Conservation (phyloP, 2,113 vertebrate genomes). For the Callaeas wilsoni region DNA sequence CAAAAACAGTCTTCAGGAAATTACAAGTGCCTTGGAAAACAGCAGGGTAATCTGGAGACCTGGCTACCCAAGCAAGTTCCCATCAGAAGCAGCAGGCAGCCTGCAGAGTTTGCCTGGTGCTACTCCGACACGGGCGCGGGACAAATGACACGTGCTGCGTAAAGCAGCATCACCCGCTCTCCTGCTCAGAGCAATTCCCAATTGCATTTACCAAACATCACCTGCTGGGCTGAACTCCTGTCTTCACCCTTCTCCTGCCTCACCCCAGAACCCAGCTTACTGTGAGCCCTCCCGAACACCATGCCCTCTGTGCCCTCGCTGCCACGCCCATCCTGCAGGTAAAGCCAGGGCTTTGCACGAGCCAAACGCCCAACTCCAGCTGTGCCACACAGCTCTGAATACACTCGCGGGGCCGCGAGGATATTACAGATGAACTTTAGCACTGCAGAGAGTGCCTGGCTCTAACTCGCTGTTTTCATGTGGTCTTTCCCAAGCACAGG, state of each 20-base stretch:
- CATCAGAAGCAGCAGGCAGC: neutral
- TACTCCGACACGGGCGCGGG: rapidly evolving
- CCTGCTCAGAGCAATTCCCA: neutral
- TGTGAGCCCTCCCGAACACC: neutral
- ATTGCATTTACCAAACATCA: rapidly evolving
- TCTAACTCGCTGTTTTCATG: rapidly evolving
- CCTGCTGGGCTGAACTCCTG: neutral
- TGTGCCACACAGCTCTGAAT: rapidly evolving
- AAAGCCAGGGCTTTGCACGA: rapidly evolving
- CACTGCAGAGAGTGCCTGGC: neutral
- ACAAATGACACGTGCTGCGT: rapidly evolving
- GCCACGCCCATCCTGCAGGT: rapidly evolving
- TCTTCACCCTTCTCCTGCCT: neutral
- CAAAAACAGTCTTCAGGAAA: neutral
- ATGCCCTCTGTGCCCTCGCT: rapidly evolving
- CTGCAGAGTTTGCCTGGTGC: rapidly evolving
- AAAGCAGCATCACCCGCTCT: neutral
- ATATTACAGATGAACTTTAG: neutral
- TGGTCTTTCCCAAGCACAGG: neutral
- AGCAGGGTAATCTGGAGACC: rapidly evolving
- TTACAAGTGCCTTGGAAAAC: rapidly evolving
- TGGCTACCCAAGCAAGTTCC: neutral
- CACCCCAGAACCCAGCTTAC: neutral
- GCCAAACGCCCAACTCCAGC: neutral
- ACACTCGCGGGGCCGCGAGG: rapidly evolving